Evolutionary conservation across 2,797 vertebrate genomes (phyloP).

Genomic region (Tolypeutes matacus): DNA sequence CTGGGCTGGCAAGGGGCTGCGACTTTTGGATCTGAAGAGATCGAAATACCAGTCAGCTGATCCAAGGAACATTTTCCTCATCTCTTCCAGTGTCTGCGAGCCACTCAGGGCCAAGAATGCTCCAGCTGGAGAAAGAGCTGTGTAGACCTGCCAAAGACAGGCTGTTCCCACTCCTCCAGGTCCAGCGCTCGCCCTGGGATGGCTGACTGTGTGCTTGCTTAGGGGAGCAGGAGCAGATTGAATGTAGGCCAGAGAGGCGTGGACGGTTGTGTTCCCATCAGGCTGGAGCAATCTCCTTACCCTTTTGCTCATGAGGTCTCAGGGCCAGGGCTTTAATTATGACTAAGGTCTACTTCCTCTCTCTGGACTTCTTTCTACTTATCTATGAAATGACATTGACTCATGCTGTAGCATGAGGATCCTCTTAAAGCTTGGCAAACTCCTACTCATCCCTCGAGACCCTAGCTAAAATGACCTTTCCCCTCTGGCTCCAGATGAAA

Average conservation of each 20-base stretch:
- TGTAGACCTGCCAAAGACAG: fast-evolving
- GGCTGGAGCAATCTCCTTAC: background rate
- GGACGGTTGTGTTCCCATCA: background rate
- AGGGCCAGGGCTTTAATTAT: background rate
- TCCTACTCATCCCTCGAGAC: slow-evolving; percentile 40
- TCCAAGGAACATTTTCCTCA: background rate
- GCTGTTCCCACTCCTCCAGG: background rate
- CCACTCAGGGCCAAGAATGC: background rate
- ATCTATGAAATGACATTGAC: background rate
- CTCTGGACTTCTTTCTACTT: background rate
- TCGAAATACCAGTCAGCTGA: background rate
- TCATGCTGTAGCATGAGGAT: background rate
- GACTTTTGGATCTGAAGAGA: background rate
- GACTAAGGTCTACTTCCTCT: background rate
- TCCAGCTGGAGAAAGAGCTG: background rate
- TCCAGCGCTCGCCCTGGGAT: background rate
- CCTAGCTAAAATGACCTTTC: slow-evolving; percentile 12
- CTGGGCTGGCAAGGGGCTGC: background rate
- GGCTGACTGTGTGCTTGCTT: background rate
- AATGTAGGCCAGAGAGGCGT: background rate
- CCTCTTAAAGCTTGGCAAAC: background rate
- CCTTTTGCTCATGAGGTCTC: background rate
- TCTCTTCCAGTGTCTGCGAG: background rate
- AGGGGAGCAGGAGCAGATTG: background rate
- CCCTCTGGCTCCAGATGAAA: background rate